Percentiles rank a stretch among this genome's conserved stretches.
phyloP scores from a whole-genome alignment of 2,888 invertebrate species.

The Megalurothrips usitatus region DNA sequence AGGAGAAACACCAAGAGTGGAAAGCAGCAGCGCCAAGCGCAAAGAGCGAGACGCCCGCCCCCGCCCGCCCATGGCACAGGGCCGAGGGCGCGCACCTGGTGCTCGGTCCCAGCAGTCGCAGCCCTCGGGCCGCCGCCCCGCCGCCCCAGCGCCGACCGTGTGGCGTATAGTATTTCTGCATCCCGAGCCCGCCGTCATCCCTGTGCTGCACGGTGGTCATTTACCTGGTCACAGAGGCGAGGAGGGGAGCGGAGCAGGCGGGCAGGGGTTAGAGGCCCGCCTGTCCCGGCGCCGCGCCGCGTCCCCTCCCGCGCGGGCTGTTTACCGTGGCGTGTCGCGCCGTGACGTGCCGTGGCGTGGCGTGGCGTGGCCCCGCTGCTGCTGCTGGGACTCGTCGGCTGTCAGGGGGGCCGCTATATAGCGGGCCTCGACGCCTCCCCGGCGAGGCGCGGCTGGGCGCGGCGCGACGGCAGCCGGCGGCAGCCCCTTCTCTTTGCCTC shows the following conservation, averaged over 20 bases:
- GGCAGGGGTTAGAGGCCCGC: not conserved
- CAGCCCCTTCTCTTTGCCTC: too few species aligned
- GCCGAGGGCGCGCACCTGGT: too few species aligned
- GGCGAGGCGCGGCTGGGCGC: too few species aligned
- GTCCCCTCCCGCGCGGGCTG: not conserved
- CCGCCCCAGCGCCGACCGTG: too few species aligned
- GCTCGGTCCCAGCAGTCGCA: too few species aligned
- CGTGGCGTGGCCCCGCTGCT: not conserved
- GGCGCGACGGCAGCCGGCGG: too few species aligned
- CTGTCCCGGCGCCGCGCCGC: conserved; percentile 4
- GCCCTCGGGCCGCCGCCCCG: not conserved
- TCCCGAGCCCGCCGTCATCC: not conserved
- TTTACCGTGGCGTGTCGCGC: not conserved
- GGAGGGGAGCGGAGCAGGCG: not conserved
- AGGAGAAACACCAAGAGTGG: too few species aligned
- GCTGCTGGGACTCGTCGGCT: not conserved
- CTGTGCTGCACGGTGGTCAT: not conserved
- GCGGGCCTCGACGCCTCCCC: not conserved
- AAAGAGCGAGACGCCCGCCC: too few species aligned
- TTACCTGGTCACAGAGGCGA: not conserved
- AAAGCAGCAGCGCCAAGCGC: too few species aligned
- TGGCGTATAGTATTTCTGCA: too few species aligned
- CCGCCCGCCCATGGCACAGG: too few species aligned
- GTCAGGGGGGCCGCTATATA: conserved; percentile 5
- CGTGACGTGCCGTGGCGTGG: not conserved